Base-by-base conservation (phyloP, 2,113 vertebrate genomes). In the Pteronura brasiliensis region DNA sequence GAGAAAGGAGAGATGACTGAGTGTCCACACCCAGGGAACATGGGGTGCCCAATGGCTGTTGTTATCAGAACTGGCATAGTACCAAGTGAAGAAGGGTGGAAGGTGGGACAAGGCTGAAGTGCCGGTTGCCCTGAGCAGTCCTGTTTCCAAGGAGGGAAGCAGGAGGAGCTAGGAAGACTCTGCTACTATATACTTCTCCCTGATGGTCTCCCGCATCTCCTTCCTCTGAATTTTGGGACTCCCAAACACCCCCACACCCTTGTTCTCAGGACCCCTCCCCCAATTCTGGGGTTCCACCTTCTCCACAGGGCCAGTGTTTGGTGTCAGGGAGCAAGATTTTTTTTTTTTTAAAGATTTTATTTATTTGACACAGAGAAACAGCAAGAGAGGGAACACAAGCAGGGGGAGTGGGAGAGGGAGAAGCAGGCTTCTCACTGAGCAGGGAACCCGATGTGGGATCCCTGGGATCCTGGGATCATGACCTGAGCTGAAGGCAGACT, bases 1-100 rank as follows among this genome's bases (percentile, higher is more conserved):
- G 39, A n/a, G 49, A 81, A 27, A 65, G 61, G 47, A 72, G 88
- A 39, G 61, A 7, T 63, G 52, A 29, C 7, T 69, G 29, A 52
- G 44, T 81, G 42, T 57, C 34, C 69, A 76, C 21, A 49, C 49
- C 76, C 74, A 77, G 36, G 52, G 49, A 90, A 27, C 77, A 23
- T 55, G 6, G 34, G 42, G 57, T 88, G 63, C 59, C 71, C 65
- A 21, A 12, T 42, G 77, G 31, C 77, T 74, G 89, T 63, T 94
- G 7, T 93, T 90, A 97, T 74, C 86, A 72, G 52, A 94, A 94
- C 47, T 79, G 93, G 29, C 67, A 20, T 44, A 52, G 13, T 86
- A 47, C 97, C 89, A 79, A 67, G 67, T 65, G 36, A 77, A 87
- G 74, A 55, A 93, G 80, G 80, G 65, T 85, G 31, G 65, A 61